Evolutionary conservation across 2,113 vertebrate species (phyloP), one percentile per base, ranked within the genome.

Genomic region (Sarotherodon lohbergeri): DNA sequence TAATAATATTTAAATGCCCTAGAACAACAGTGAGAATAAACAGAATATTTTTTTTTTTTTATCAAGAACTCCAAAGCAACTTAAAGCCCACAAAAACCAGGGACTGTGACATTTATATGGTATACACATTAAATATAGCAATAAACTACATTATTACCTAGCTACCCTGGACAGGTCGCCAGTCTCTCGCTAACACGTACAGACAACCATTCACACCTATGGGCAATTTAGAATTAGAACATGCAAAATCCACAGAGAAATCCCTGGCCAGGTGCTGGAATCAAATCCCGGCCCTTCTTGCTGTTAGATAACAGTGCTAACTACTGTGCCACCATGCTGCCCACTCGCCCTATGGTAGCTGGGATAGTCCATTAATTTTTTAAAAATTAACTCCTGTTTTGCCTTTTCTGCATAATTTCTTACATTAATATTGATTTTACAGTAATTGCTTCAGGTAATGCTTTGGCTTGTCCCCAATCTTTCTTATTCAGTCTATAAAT

Each of bases 101-200:
- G 34, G 3, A 71, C 66, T n/a, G 17, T 66, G 61, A n/a, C 10
- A 66, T n/a, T 66, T 66, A 66, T 1, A 34, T 34, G 29, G 0
- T 34, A 63, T 19, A 19, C 29, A 19, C 19, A 3, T 34, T 19
- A 34, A 63, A 63, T 34, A 63, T 63, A 63, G 59, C 9, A 63
- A 11, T 63, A 34, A 34, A 19, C 16, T 63, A 34, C 9, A 63
- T 63, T 63, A 63, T 63, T 34, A 63, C 29, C 3, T 16, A 63
- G 29, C 59, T 63, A 63, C 3, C 59, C 29, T 16, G 19, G 1
- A 63, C 59, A 63, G 59, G 16, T 61, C 3, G 0, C 57, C 16
- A 61, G 29, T 11, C 29, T 63, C 29, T 63, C 3, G 0, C 29
- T 34, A 4, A 34, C 29, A 0, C 22, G 7, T 56, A 56, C 55